These are phyloP conservation scores for Cyanoramphus novaezelandiae DNA, from an alignment of 2,113 vertebrate species.

Conservation along the genomic window DNA sequence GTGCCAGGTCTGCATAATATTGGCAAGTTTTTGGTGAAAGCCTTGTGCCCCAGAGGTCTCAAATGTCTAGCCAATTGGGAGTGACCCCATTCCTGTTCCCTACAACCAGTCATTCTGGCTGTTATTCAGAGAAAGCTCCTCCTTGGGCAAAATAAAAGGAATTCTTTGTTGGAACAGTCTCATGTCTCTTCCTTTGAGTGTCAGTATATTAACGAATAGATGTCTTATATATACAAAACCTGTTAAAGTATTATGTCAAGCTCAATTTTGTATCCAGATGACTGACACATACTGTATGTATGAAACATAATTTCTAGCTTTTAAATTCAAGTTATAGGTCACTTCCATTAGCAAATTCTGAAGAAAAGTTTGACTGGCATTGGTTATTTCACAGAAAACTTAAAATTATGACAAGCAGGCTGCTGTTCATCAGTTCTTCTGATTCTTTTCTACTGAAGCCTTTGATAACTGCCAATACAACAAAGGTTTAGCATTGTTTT, in stretches of 20 bases:
- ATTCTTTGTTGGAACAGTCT: background rate
- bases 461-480: constrained; percentile 35
- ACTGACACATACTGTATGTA: background rate
- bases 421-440: background rate
- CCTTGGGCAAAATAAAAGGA: background rate
- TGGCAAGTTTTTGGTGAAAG: background rate
- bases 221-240: background rate
- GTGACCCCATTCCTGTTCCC: background rate
- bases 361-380: background rate
- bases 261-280: background rate
- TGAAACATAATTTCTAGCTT: constrained; percentile 22
- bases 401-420: background rate
- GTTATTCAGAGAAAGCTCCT: background rate
- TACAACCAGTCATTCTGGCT: background rate
- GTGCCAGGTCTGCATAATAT: background rate
- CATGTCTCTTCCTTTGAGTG: background rate
- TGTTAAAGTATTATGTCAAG: background rate
- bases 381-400: background rate
- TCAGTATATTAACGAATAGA: constrained; percentile 20
- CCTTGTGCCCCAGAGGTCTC: background rate
- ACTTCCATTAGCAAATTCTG: background rate
- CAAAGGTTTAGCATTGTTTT: background rate
- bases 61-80: background rate
- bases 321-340: background rate
- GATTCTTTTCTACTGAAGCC: background rate